phyloP scores from a whole-genome alignment of 1,140 invertebrate species.

The Chironomus striatipennis region DNA sequence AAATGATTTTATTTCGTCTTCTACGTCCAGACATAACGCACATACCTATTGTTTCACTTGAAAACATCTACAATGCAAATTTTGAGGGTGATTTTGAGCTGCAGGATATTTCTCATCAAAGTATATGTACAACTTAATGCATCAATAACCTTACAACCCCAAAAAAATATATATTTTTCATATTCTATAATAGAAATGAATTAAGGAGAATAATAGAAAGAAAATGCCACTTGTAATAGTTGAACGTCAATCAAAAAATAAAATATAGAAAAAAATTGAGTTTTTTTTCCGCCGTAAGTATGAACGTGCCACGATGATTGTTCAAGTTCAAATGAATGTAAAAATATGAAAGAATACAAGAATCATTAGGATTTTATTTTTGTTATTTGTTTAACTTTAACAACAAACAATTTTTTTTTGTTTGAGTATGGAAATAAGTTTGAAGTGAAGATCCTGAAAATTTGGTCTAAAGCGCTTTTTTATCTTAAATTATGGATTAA shows the following conservation, averaged over 20 bases:
- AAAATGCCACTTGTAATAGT: slow-evolving; percentile 1
- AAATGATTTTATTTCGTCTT: background rate
- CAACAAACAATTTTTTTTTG: background rate
- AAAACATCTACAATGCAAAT: background rate
- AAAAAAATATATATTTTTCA: too few species aligned
- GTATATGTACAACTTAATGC: background rate
- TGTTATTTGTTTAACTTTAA: background rate
- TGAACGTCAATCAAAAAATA: background rate
- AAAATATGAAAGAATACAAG: background rate
- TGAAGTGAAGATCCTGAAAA: too few species aligned
- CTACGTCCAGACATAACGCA: too few species aligned
- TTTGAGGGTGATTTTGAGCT: background rate
- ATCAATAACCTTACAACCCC: too few species aligned
- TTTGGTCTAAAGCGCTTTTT: too few species aligned
- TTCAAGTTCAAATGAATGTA: background rate
- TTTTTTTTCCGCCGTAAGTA: background rate
- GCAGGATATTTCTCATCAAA: background rate
- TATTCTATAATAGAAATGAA: too few species aligned
- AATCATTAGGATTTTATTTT: background rate
- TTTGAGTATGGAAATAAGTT: background rate
- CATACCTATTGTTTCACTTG: too few species aligned
- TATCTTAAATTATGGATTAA: too few species aligned
- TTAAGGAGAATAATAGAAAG: background rate
- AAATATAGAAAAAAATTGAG: too few species aligned
- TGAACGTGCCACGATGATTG: too few species aligned